A percentile compares a stretch with the other conserved stretches of the same genome.
phyloP scores from a whole-genome alignment of 2,113 vertebrate genomes.

The Damaliscus lunatus region DNA sequence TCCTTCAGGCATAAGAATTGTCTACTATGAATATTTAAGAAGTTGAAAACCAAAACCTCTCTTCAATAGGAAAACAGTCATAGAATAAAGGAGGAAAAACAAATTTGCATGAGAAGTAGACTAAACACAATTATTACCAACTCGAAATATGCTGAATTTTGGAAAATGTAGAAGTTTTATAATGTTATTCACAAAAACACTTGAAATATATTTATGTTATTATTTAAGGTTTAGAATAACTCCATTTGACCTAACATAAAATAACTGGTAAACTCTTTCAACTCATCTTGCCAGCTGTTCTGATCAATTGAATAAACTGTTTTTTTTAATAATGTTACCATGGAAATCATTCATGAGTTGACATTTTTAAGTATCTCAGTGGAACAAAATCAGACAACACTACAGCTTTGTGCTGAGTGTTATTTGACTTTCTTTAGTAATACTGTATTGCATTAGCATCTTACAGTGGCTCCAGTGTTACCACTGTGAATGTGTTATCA shows the following conservation, averaged over 20 bases:
- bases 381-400: background rate
- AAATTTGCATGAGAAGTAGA: background rate
- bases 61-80: background rate
- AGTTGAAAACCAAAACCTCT: background rate
- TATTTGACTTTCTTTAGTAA: background rate
- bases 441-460: background rate
- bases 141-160: constrained; percentile 6
- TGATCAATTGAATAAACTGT: background rate
- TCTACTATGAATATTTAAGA: background rate
- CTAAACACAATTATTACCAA: background rate
- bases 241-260: constrained; percentile 12
- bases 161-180: constrained; percentile 1
- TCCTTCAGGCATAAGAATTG: background rate
- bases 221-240: constrained; percentile 21
- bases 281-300: background rate
- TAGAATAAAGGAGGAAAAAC: background rate
- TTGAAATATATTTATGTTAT: background rate
- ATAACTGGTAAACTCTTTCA: background rate
- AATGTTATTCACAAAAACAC: background rate
- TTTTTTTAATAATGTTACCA: background rate
- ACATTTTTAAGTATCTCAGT: background rate
- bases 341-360: background rate
- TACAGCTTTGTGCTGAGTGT: background rate
- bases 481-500: background rate
- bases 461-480: background rate